Evolutionary conservation across 2,113 vertebrate genomes (phyloP).

Genomic region (Xerus inauris): DNA sequence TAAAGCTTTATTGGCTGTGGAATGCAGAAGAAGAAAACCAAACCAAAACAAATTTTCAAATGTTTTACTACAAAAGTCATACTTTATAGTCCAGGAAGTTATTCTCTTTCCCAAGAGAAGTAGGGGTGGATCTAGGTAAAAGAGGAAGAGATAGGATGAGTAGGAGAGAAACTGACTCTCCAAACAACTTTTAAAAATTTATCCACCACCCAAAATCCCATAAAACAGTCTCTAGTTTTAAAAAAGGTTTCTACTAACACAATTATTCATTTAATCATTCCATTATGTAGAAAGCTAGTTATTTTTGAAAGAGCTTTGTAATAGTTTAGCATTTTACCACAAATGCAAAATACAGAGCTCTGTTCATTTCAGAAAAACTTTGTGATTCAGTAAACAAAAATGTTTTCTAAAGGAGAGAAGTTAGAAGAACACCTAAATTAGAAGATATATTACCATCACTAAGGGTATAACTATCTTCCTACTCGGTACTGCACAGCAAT

Average conservation of each 20-base stretch:
- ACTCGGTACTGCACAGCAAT: neutral
- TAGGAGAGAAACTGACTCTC: neutral
- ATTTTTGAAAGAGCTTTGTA: slow-evolving; percentile 44
- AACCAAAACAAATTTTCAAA: neutral
- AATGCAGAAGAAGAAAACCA: neutral
- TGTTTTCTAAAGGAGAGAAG: slow-evolving; percentile 61
- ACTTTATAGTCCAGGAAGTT: neutral
- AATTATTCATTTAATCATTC: slow-evolving; percentile 8
- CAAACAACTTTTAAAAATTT: neutral
- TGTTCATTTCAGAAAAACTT: slow-evolving; percentile 1
- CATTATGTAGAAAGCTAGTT: slow-evolving; percentile 23
- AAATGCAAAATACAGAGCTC: slow-evolving; percentile 37
- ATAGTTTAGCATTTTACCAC: slow-evolving; percentile 21
- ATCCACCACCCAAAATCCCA: neutral
- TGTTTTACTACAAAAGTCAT: neutral
- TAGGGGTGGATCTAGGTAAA: neutral
- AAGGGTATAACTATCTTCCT: slow-evolving; percentile 34
- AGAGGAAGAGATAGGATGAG: neutral
- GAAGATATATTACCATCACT: slow-evolving; percentile 61
- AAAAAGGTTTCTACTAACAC: neutral
- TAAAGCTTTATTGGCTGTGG: neutral
- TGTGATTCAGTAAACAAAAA: slow-evolving; percentile 58
- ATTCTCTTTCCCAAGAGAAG: neutral
- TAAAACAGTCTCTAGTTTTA: neutral
- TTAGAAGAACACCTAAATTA: slow-evolving; percentile 4